Conservation (phyloP, 2,113 vertebrate genomes). For the Lathamus discolor region DNA sequence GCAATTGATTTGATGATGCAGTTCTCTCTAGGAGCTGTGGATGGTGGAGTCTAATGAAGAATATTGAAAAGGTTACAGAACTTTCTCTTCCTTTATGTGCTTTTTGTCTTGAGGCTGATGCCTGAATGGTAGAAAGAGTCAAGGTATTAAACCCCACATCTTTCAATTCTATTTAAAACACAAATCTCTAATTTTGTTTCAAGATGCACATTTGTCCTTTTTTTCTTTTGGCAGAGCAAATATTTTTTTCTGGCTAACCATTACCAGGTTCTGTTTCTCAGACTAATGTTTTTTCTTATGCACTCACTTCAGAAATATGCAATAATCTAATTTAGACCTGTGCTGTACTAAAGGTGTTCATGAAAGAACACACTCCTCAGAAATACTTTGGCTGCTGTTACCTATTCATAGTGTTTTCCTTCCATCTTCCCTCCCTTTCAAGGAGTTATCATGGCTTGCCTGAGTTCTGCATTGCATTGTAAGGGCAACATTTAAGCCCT, state of each 20-base stretch:
- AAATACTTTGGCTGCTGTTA: neutral
- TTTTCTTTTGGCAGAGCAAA: neutral
- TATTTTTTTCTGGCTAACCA: neutral
- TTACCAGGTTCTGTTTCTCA: neutral
- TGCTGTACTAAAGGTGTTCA: neutral
- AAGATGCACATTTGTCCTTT: neutral
- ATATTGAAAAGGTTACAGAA: constrained; percentile 67
- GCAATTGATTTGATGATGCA: constrained; percentile 72
- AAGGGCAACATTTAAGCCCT: neutral
- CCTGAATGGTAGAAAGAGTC: neutral
- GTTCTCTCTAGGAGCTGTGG: constrained; percentile 59
- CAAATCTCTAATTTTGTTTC: neutral
- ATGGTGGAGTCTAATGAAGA: constrained; percentile 64
- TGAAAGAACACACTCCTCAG: neutral
- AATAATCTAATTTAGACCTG: neutral
- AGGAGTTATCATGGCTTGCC: neutral
- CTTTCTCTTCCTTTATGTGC: constrained; percentile 16
- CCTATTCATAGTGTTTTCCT: neutral
- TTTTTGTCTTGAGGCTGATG: constrained; percentile 39
- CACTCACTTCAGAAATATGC: neutral
- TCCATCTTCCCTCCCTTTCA: neutral
- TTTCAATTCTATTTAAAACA: neutral
- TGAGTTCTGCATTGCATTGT: neutral
- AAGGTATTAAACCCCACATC: neutral
- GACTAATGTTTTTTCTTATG: neutral